Evolutionary conservation across 2,113 vertebrate genomes (phyloP).

Genomic region (Leptobrachium ailaonicum): DNA sequence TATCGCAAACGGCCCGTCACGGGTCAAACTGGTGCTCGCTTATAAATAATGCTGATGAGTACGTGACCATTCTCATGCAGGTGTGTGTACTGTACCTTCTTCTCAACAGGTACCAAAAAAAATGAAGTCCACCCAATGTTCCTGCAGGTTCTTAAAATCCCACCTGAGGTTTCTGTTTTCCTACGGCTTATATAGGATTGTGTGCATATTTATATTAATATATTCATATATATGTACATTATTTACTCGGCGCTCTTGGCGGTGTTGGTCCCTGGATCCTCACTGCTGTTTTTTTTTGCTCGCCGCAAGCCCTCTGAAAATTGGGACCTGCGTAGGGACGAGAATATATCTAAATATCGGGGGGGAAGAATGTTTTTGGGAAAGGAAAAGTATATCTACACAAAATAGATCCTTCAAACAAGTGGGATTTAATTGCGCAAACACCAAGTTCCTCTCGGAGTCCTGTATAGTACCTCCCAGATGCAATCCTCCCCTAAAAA

Average conservation of each 20-base stretch:
- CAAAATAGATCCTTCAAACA: neutral
- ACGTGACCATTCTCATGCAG: constrained; percentile 5
- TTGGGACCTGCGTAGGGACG: neutral
- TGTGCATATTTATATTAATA: too few species aligned
- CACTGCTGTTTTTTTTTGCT: too few species aligned
- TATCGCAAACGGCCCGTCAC: constrained; percentile 1
- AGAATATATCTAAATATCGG: neutral
- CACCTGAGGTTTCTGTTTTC: neutral
- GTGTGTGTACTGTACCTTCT: constrained; percentile 46
- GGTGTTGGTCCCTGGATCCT: neutral
- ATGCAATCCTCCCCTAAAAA: constrained; percentile 22
- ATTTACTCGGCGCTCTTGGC: neutral
- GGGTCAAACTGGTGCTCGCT: constrained; percentile 8
- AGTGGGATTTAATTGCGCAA: neutral
- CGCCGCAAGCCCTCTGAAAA: constrained; percentile 11
- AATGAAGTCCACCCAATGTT: constrained; percentile 6
- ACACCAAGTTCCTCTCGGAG: neutral
- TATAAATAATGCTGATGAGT: constrained; percentile 36
- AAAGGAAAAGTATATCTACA: neutral
- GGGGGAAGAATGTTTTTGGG: neutral
- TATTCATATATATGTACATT: neutral
- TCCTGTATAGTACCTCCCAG: constrained; percentile 28
- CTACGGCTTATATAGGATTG: neutral
- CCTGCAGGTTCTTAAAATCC: neutral
- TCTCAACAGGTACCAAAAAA: constrained; percentile 41